Base-by-base conservation (phyloP, 1,140 invertebrate genomes). In the Drosophila ficusphila region DNA sequence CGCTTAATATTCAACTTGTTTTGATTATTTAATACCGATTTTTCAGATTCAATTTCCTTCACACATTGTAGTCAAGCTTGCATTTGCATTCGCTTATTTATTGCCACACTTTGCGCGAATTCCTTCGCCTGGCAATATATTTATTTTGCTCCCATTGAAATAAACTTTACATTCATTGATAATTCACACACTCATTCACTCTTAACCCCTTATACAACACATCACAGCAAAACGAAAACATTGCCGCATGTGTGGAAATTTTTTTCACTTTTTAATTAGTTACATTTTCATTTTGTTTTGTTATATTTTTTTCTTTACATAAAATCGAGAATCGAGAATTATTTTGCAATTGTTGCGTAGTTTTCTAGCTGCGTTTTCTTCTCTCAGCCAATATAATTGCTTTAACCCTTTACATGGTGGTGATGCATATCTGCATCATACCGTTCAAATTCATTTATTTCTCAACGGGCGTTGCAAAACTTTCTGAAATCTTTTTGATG, bases 241-340 rank as follows among this genome's bases (percentile, higher is more conserved):
- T 34, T 38, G 18, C 49, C 47, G 56, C 46, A 29, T 68, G 60
- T 33, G 65, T 51, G 34, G 27, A 74, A 56, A 68, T 47, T 47
- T 46, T 61, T 16, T 38, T 57, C 5, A 12, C 44, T 73, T 38
- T 46, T 31, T 29, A 49, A 64, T 46, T 61, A 51, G 41, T 57
- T 68, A 18, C 18, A 41, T 60, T 12, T 57, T 56, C 39, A 56
- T 33, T 29, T 18, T 41, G 25, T 8, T 51, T 48, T 25, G n/a
- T 19, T 29, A 23, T 29, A 23, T 47, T 36, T 52, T 48, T 52
- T 18, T n/a, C 29, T 18, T n/a, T 25, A 34, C 48, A 71, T 61
- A 41, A 79, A 39, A 71, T 81, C 48, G n/a, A n/a, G n/a, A 58
- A 76, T 82, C 54, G 57, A 65, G 51, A 61, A 57, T 61, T 47